Evolutionary conservation across 2,113 vertebrate genomes (phyloP), one percentile per base, ranked within the genome.

Genomic region (Physeter macrocephalus): DNA sequence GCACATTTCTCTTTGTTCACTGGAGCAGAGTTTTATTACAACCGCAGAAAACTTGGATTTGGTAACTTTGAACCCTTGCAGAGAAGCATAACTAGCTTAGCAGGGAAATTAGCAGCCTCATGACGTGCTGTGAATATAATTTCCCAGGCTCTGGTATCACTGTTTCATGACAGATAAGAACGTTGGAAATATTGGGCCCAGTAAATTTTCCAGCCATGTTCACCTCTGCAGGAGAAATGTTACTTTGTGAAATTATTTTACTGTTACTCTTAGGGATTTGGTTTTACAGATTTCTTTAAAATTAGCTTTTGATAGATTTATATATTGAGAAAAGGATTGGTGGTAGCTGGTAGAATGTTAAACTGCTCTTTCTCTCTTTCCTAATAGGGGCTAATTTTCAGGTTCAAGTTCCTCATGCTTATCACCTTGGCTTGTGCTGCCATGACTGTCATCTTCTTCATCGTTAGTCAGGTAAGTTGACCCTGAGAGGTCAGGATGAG

Each of bases 351-450:
- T 52, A 10, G 20, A 11, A 67, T 57, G 23, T 89, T 94, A 87
- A 92, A 64, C 66, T 87, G 85, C 25, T 39, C 57, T 93, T 43
- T 61, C 59, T 97, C 64, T 97, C 81, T 97, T 90, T 98, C 96
- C 18, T 15, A 93, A 84, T 81, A 99, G 99, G 99, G 99, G 88
- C 98, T 99, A 69, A 99, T 99, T 97, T 99, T 99, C 98, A 98
- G 99, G 93, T 99, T 99, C 98, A 99, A 99, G 98, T 99, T 99
- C 89, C 98, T 99, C 98, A 99, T 99, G 99, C 98, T 99, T 95
- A 99, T 99, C 93, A 99, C 99, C n/a, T 97, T 99, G 98, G 98
- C 99, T 9, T 99, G 99, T 82, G 99, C 99, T 17, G 99, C 99
- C 31, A 99, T 99, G 99, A 99, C 99, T 0, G 99, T 99, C 87